Conservation (phyloP, 2,797 vertebrate species). For the Scleropages formosus region DNA sequence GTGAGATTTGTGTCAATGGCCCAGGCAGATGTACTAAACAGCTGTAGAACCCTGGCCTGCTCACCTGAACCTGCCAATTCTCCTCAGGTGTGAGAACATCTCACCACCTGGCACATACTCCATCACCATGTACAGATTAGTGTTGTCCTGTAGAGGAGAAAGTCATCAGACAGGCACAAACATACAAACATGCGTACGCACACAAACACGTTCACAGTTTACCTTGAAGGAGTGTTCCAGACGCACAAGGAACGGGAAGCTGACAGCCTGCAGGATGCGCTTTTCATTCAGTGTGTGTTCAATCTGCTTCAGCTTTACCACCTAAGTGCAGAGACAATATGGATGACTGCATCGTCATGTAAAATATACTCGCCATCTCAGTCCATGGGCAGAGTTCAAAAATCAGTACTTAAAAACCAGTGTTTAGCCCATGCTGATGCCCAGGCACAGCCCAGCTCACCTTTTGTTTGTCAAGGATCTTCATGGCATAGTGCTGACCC, state of each 20-base stretch:
- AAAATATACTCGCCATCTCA: too few relatives aligned
- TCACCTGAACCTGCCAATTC: slow-evolving; percentile 91
- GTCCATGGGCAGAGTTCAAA: not conserved
- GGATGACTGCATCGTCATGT: not conserved
- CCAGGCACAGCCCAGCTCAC: slow-evolving; percentile 51
- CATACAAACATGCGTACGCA: not conserved
- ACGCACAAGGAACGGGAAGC: slow-evolving; percentile 87
- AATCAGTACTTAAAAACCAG: not conserved
- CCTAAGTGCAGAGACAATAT: slow-evolving; percentile 54
- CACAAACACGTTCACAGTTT: not conserved
- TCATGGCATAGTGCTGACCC: slow-evolving; percentile 89
- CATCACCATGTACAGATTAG: slow-evolving; percentile 95
- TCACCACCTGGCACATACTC: slow-evolving; percentile 91
- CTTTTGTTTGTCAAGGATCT: slow-evolving; percentile 97
- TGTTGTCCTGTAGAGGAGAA: slow-evolving; percentile 74
- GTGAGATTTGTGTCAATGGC: not conserved
- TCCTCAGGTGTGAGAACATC: slow-evolving; percentile 92
- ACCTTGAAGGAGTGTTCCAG: slow-evolving; percentile 93
- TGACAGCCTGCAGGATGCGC: slow-evolving; percentile 89
- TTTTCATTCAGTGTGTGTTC: slow-evolving; percentile 94
- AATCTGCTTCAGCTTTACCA: slow-evolving; percentile 94
- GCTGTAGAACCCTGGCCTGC: slow-evolving; percentile 10
- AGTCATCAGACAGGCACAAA: not conserved
- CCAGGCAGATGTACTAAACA: not conserved
- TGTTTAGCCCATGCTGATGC: not conserved